Evolutionary conservation across 2,888 invertebrate genomes (phyloP), one percentile per base, ranked within the genome.

Genomic region (Colostygia pectinataria): DNA sequence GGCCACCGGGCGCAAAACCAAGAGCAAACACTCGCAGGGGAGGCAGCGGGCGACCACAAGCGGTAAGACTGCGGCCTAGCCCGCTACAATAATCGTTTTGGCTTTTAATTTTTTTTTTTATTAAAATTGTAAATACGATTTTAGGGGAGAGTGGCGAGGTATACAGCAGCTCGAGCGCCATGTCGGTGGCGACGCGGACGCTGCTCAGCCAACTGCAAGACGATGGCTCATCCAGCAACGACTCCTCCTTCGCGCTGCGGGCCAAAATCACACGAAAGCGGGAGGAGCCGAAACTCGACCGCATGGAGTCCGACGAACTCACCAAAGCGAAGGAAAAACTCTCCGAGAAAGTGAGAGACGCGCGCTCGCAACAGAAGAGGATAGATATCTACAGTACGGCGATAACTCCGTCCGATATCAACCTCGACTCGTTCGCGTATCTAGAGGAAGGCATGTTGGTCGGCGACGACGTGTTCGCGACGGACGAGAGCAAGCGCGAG

Each of bases 331-430:
- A 86, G 57, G 83, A 83, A 62, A 86, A 88, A 60, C 74, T 87
- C 2, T 80, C 83, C 10, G 81, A 89, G 65, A 90, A 89, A 55
- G 88, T 89, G 20, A 80, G 83, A 1, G 86, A 86, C 54, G 82
- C 80, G 39, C 80, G 71, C 47, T 86, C 87, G 44, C 83, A 79
- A 55, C 86, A 80, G 68, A 83, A 81, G 57, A 69, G 90, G 61
- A 84, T 91, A 74, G 91, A 92, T 65, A 80, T 92, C 20, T 92
- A 91, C 68, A 91, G 90, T 55, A 90, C 91, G 13, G 90, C 91
- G 28, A 83, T 92, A 48, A 86, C 85, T 32, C 80, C 91, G 28
- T 77, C 91, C 0, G 91, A 91, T 36, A 91, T 92, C 36, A 90
- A 91, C 63, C 71, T 92, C 57, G 91, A 91, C 56, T 85, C 90